A percentile compares a stretch with the other conserved stretches of the same genome.
phyloP scores from a whole-genome alignment of 2,797 vertebrate species.

The Sandelia bainsii region DNA sequence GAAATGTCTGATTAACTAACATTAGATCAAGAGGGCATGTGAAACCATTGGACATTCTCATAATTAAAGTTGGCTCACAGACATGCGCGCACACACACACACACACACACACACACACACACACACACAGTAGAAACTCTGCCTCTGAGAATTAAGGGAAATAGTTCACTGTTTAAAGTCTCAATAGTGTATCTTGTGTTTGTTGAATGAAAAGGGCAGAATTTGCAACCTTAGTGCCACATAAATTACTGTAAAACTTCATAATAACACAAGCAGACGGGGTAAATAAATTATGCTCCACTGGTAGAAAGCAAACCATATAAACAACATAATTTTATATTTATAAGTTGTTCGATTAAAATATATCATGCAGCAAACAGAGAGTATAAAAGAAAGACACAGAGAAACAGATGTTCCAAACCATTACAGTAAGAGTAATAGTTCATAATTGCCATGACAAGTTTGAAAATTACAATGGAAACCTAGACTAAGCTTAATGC shows the following conservation, averaged over 20 bases:
- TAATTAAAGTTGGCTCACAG: conserved; percentile 51
- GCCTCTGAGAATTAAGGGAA: conserved; percentile 21
- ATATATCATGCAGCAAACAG: conserved; percentile 36
- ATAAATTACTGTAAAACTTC: conserved; percentile 25
- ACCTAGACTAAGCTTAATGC: conserved; percentile 31
- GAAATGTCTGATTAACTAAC: conserved; percentile 53
- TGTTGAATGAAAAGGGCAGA: conserved; percentile 28
- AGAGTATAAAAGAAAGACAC: conserved; percentile 48
- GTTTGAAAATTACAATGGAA: conserved; percentile 44
- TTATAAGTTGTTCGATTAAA: conserved; percentile 36
- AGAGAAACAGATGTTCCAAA: conserved; percentile 40
- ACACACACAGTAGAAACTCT: conserved; percentile 8
- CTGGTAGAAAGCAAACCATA: conserved; percentile 25
- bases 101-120: conserved; percentile 5
- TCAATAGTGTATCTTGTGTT: conserved; percentile 7
- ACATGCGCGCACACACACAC: conserved; percentile 5
- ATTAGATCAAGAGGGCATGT: conserved; percentile 54
- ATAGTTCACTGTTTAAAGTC: conserved; percentile 42
- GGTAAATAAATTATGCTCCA: conserved; percentile 17
- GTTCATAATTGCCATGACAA: conserved; percentile 39
- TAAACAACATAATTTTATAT: neutral
- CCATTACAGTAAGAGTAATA: conserved; percentile 57
- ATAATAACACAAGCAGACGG: conserved; percentile 41
- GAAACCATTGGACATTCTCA: conserved; percentile 46
- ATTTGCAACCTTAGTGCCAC: conserved; percentile 19